Evolutionary conservation across 2,888 invertebrate genomes (phyloP).

Genomic region (Apantesis nais): DNA sequence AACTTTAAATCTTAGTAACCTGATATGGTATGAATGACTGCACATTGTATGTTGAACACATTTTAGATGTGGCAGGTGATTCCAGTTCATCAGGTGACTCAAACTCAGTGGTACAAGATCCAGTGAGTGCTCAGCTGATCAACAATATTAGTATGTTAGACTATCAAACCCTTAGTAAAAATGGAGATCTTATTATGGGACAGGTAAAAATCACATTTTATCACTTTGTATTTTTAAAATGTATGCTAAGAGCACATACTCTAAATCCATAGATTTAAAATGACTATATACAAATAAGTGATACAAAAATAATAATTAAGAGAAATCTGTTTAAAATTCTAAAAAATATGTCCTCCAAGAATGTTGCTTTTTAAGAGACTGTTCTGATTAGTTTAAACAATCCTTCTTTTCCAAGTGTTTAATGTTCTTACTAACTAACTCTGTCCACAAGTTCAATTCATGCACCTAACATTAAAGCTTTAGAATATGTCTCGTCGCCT

Average conservation of each 20-base stretch:
- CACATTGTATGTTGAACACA: not conserved
- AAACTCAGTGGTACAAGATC: constrained; percentile 81
- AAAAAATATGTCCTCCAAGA: too few species aligned
- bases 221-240: not conserved
- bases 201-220: constrained; percentile 58
- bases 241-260: not conserved
- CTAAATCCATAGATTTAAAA: not conserved
- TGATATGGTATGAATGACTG: not conserved
- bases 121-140: constrained; percentile 83
- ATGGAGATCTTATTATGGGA: constrained; percentile 77
- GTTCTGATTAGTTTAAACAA: too few species aligned
- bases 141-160: constrained; percentile 84
- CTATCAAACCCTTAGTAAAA: constrained; percentile 81
- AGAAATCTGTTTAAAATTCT: too few species aligned
- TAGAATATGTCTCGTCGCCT: too few species aligned
- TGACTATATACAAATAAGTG: not conserved
- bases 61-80: constrained; percentile 74
- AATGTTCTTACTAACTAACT: too few species aligned
- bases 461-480: too few species aligned
- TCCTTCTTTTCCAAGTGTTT: too few species aligned
- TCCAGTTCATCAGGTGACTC: constrained; percentile 83
- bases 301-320: too few species aligned
- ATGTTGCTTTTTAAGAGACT: too few species aligned
- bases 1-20: not conserved
- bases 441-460: too few species aligned